phyloP scores from a whole-genome alignment of 2,113 vertebrate genomes.

The Gopherus evgoodei region DNA sequence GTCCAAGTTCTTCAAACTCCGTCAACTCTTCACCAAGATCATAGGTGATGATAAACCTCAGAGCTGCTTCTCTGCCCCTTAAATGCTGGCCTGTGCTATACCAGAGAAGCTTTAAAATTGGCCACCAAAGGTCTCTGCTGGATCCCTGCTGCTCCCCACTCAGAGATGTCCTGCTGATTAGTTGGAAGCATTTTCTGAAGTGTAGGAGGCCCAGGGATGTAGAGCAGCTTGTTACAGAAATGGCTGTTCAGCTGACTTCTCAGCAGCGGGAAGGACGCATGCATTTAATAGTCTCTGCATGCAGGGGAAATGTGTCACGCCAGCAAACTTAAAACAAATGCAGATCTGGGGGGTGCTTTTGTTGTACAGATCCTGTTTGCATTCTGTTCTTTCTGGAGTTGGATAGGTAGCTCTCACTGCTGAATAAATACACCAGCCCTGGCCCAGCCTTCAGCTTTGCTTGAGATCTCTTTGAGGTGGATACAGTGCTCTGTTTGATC shows the following conservation, averaged over 20 bases:
- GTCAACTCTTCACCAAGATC: constrained; percentile 84
- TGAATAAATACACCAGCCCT: neutral
- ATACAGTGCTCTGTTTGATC: neutral
- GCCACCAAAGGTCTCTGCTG: neutral
- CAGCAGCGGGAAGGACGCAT: neutral
- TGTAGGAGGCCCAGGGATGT: neutral
- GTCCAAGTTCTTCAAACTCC: constrained; percentile 90
- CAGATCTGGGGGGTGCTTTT: neutral
- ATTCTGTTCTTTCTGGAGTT: neutral
- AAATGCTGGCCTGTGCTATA: neutral
- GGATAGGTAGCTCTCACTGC: neutral
- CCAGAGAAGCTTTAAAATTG: neutral
- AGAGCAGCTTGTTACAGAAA: neutral
- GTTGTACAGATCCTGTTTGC: neutral
- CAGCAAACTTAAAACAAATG: neutral
- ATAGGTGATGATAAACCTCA: constrained; percentile 77
- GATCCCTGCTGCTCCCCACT: neutral
- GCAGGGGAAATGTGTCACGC: neutral
- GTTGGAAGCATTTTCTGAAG: neutral
- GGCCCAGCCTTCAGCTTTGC: no score
- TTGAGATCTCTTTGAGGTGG: neutral
- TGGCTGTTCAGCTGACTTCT: neutral
- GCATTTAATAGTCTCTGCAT: neutral
- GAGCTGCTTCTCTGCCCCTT: neutral
- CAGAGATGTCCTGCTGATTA: neutral